Base-by-base conservation (phyloP, 2,113 vertebrate genomes). In the Rafetus swinhoei region DNA sequence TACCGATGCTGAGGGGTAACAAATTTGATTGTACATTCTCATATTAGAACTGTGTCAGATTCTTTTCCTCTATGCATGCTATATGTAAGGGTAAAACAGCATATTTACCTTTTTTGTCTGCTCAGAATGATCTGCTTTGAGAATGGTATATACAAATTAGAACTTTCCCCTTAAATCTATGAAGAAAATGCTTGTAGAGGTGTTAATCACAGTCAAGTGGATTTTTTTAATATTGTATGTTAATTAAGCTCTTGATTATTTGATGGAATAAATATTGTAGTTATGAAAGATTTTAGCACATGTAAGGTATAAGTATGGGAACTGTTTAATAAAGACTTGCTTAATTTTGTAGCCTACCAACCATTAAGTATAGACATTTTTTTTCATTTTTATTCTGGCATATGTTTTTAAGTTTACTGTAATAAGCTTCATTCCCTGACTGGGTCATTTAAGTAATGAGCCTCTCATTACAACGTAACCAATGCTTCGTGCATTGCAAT, bases 261-360 rank as follows among this genome's bases (percentile, higher is more conserved):
- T 89, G 15, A 77, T 18, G 45, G 16, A 2, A 79, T 25, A 90
- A 15, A 8, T 6, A 29, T 65, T 19, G 5, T 77, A 79, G 10
- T 62, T 82, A 72, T 1, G 6, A 29, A 81, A 50, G 76, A 69
- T 86, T 86, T 94, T 87, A 86, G 56, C n/a, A 69, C 50, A 62
- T 82, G 2, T 6, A 27, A 88, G 77, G 3, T 92, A 39, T 82
- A 93, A 92, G 79, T 94, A 62, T 0, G 89, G 74, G 32, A 27
- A 94, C 1, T 82, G 18, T 69, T 80, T 96, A 95, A 77, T 92
- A 97, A 93, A 77, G 88, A 10, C 82, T 94, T 72, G 60, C 87
- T 95, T 92, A 39, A 62, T n/a, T 69, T 29, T 94, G 29, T 80
- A 88, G 12, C 87, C 94, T 96, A 94, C 90, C 93, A 97, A 50